Conservation (phyloP, 2,888 invertebrate genomes). For the Eupeodes latifasciatus region DNA sequence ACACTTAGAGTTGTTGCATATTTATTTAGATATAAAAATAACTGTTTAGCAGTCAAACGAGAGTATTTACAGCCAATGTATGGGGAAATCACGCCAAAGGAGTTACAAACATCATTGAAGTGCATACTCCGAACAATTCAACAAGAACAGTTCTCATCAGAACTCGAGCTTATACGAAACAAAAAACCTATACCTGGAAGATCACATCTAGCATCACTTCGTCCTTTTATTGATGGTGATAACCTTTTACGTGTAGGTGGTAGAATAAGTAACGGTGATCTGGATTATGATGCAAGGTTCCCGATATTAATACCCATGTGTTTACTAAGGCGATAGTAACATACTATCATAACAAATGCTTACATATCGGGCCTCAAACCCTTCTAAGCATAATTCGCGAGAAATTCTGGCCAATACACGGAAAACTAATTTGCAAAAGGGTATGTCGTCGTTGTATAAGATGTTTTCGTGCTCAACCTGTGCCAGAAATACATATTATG, state of each 20-base stretch:
- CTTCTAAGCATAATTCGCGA: not conserved
- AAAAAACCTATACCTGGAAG: conserved; percentile 8
- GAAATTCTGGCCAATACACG: not conserved
- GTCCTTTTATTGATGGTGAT: conserved; percentile 3
- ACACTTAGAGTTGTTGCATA: too few relatives aligned
- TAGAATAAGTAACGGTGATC: too few relatives aligned
- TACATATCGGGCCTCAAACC: not conserved
- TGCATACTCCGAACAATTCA: too few relatives aligned
- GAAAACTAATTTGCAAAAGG: not conserved
- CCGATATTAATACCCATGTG: conserved; percentile 17
- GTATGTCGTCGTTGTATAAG: not conserved
- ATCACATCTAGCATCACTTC: conserved; percentile 1
- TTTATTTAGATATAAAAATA: too few relatives aligned
- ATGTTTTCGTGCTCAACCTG: conserved; percentile 3
- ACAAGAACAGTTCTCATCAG: too few relatives aligned
- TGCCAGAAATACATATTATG: not conserved
- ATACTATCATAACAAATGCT: not conserved
- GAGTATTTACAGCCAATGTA: too few relatives aligned
- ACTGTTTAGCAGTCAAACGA: too few relatives aligned
- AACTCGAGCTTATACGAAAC: not conserved
- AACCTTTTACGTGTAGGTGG: not conserved
- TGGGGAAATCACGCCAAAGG: too few relatives aligned
- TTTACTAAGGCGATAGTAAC: not conserved
- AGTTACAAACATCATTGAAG: too few relatives aligned
- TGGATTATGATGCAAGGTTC: not conserved